Evolutionary conservation across 2,797 vertebrate genomes (phyloP).

Genomic region (Podarcis siculus): DNA sequence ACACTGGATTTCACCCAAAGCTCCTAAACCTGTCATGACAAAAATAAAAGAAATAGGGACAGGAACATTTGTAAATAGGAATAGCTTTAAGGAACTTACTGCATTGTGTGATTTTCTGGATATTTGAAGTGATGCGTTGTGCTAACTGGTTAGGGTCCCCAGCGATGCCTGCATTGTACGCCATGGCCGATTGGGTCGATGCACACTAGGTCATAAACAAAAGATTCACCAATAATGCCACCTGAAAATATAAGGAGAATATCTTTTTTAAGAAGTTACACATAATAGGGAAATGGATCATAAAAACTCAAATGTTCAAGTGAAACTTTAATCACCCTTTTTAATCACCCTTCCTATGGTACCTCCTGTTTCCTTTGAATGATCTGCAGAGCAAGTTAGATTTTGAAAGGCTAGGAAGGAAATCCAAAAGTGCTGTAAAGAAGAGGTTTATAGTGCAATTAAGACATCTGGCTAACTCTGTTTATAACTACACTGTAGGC

Average conservation of each 20-base stretch:
- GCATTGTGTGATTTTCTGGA: conserved; percentile 84
- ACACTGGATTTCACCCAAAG: not conserved
- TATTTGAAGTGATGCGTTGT: conserved; percentile 81
- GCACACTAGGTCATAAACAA: conserved; percentile 59
- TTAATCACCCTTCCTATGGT: no score
- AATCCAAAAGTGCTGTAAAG: not conserved
- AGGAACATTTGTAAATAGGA: not conserved
- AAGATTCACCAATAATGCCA: conserved; percentile 44
- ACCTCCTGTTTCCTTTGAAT: no score
- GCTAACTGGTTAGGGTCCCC: conserved; percentile 78
- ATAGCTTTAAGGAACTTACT: conserved; percentile 72
- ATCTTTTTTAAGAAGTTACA: not conserved
- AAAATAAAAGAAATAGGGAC: accelerated
- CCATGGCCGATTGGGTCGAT: conserved; percentile 68
- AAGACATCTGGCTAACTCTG: not conserved
- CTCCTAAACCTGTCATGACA: not conserved
- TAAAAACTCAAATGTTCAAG: not conserved
- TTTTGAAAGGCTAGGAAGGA: not conserved
- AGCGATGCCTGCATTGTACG: conserved; percentile 54
- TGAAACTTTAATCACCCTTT: no score
- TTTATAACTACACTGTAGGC: not conserved
- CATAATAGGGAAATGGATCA: not conserved
- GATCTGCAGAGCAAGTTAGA: no score
- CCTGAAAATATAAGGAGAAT: conserved; percentile 53
- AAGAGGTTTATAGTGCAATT: not conserved